Conservation (phyloP, 2,113 vertebrate genomes). For the Agapornis roseicollis region DNA sequence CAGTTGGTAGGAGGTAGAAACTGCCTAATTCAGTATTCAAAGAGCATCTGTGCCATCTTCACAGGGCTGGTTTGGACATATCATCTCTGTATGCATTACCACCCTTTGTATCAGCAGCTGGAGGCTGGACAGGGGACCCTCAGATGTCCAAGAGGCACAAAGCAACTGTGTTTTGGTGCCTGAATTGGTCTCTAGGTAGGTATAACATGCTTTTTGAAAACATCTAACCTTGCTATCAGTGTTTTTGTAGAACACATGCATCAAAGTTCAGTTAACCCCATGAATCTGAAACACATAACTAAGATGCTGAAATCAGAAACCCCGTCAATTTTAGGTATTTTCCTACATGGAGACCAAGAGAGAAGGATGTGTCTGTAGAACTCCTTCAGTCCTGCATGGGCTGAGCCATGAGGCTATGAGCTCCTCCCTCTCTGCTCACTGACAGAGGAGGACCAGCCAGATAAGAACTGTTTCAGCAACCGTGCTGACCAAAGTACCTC, state of each 20-base stretch:
- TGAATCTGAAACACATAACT: not conserved
- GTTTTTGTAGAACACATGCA: not conserved
- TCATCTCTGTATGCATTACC: not conserved
- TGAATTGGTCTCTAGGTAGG: not conserved
- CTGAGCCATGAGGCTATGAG: not conserved
- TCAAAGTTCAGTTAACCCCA: not conserved
- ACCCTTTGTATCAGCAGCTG: not conserved
- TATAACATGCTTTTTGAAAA: not conserved
- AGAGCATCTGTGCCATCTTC: not conserved
- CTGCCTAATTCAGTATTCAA: not conserved
- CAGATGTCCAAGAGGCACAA: not conserved
- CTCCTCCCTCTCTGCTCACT: not conserved
- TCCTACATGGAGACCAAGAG: rapidly evolving
- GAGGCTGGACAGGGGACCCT: not conserved
- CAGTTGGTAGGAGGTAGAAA: not conserved
- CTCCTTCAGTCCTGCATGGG: not conserved
- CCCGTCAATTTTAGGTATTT: too few species aligned
- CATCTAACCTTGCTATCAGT: not conserved
- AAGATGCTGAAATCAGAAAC: not conserved
- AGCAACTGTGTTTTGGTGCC: not conserved
- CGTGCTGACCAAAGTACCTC: not conserved
- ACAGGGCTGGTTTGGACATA: not conserved
- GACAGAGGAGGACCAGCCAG: not conserved
- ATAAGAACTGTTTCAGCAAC: not conserved
- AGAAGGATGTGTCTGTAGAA: rapidly evolving